A percentile compares a stretch with the other conserved stretches of the same genome.
These are phyloP conservation scores for Xiphophorus hellerii DNA, from an alignment of 2,113 vertebrate species.

Conservation along the genomic window DNA sequence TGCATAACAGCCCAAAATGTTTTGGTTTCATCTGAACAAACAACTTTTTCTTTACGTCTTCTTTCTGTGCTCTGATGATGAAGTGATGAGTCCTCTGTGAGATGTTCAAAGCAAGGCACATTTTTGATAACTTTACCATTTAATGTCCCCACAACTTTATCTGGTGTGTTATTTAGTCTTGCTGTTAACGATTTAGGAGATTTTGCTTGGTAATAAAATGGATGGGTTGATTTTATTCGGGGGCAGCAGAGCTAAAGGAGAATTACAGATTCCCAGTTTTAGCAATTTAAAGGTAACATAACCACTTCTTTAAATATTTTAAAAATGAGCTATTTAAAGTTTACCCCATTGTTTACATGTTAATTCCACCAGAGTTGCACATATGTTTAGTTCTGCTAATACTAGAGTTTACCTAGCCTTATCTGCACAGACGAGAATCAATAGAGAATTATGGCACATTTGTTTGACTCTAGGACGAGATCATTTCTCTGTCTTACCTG, in stretches of 20 bases:
- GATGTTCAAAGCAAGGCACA: neutral
- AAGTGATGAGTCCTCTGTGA: neutral
- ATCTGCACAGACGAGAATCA: slow-evolving; percentile 69
- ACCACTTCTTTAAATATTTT: neutral
- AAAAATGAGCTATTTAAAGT: slow-evolving; percentile 4
- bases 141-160: neutral
- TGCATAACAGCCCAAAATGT: neutral
- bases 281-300: neutral
- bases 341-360: slow-evolving; percentile 18
- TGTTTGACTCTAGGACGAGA: slow-evolving; percentile 61
- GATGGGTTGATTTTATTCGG: neutral
- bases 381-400: slow-evolving; percentile 47
- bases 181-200: neutral
- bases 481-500: slow-evolving; percentile 59
- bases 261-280: neutral
- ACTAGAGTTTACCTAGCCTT: slow-evolving; percentile 43
- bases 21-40: neutral
- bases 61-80: neutral
- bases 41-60: neutral
- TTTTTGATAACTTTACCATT: neutral
- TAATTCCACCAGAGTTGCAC: slow-evolving; percentile 43
- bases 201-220: neutral
- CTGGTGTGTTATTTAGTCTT: neutral
- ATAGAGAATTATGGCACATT: slow-evolving; percentile 70
- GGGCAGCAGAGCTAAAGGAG: neutral